Evolutionary conservation across 2,113 vertebrate species (phyloP), one percentile per base, ranked within the genome.

Genomic region (Callospermophilus lateralis): DNA sequence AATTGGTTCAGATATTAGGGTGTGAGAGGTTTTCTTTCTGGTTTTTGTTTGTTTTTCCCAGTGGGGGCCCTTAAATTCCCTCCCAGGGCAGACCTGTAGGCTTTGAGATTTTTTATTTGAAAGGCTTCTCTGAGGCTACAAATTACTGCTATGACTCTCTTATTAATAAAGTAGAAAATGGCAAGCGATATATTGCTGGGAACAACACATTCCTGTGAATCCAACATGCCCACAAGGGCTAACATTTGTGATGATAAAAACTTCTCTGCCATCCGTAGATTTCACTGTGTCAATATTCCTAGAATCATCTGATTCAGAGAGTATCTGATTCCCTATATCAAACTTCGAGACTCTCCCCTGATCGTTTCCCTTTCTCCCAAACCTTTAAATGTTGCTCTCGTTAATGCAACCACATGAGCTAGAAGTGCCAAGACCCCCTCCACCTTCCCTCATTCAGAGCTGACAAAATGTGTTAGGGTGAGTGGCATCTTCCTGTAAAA

Each of bases 71-170:
- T 94, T 90, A 90, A 84, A 79, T 93, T 24, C 24, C 30, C 39
- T 91, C 20, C 13, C 45, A 93, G 10, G 39, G 19, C 13, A n/a
- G 65, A 58, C 22, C 26, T 55, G 48, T 87, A 53, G 58, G 34
- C 34, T 84, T 92, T 37, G 61, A 96, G 67, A 80, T 58, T 88
- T 93, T 87, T 92, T 78, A 88, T 39, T 26, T 48, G 70, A 96
- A 84, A 87, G 42, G 3, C 3, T 48, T 76, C 34, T 79, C 45
- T n/a, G 89, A 26, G 6, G 51, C 34, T 89, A 28, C 45, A 84
- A 89, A 51, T 84, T 39, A 89, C 30, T 73, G 55, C 42, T 37
- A n/a, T 45, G 42, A 68, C 34, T 90, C 26, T 73, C 84, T 76
- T 89, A 34, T 80, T 34, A 87, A 80, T 39, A 84, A 72, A 90